Base-by-base conservation (phyloP, 2,888 invertebrate species). In the Ophion obscuratus region DNA sequence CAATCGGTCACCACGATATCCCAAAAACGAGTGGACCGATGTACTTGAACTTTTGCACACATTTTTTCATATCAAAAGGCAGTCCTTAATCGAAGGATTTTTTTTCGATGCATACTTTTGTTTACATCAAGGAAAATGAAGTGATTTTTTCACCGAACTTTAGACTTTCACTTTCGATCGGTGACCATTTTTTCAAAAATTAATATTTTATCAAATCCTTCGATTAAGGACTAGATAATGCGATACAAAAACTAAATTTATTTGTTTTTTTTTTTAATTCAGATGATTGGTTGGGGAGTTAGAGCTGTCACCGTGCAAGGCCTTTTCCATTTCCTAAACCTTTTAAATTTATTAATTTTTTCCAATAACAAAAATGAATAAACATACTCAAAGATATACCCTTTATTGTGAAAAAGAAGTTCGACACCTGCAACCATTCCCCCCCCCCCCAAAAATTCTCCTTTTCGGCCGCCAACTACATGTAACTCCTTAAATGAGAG, bases 161-260 rank as follows among this genome's bases (percentile, higher is more conserved):
- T 62, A 24, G 62, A 40, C 74, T n/a, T n/a, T n/a, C 74, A 62
- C 62, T 74, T 74, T 74, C 62, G 44, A 74, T 61, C 74, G 62
- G 2, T 40, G 75, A 67, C 61, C 71, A 83, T 71, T 76, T 71
- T 67, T 77, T n/a, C 67, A 66, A 61, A 82, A 75, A 7, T 44
- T 3, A 11, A 44, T 44, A 44, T 10, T 44, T 44, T 44, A 44
- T 44, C 44, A n/a, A 59, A 59, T 66, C 75, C 79, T 76, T 71
- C 62, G 57, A 80, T 77, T 81, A 53, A 81, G 66, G 73, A 67
- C 70, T 61, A 74, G 44, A 85, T 78, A 31, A 31, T 31, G 31
- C 31, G 31, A 31, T 31, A 31, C 31, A 31, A 31, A 31, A 31
- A 31, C 31, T 31, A 31, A 31, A 31, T 31, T 31, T 31, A 31